Evolutionary conservation across 2,113 vertebrate genomes (phyloP), one percentile per base, ranked within the genome.

Genomic region (Cettia cetti): DNA sequence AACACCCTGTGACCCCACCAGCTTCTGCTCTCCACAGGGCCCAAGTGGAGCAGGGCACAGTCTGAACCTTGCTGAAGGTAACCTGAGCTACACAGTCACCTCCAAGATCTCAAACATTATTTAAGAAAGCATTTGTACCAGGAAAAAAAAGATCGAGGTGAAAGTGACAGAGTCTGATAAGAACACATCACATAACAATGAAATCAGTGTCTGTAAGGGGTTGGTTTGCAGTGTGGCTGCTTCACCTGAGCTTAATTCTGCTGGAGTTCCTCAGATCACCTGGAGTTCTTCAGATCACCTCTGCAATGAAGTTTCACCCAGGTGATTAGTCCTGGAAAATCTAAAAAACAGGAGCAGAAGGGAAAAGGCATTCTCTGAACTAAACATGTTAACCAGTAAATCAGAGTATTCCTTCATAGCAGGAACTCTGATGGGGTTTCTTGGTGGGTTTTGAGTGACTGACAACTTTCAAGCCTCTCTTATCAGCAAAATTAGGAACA

Each of bases 351-450:
- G 15, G 15, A 20, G 7, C 24, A 20, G n/a, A 91, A 63, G 18
- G 22, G 47, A 66, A 83, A 84, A n/a, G 3, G 4, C 20, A 6
- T 75, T 50, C 5, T n/a, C 37, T 60, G 37, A 84, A 31, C 27
- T 44, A 28, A 63, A 19, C 1, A 8, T 47, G 30, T 66, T 86
- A 52, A 49, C 22, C 24, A 70, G 12, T 74, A 52, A 63, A 39
- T 44, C 0, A 0, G 3, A 0, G 0, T 47, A 28, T 11, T 63
- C 19, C 30, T 60, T 45, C 52, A 4, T 1, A n/a, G 31, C 26
- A 71, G 70, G 17, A 72, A 6, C 50, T 63, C 33, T 87, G 13
- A 3, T 50, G 21, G 20, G 9, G 14, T 57, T 91, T 60, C 45
- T 49, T 86, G 47, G 44, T n/a, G 16, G 27, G 15, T 64, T 76